phyloP scores from a whole-genome alignment of 2,113 vertebrate species.

The Dromiciops gliroides region DNA sequence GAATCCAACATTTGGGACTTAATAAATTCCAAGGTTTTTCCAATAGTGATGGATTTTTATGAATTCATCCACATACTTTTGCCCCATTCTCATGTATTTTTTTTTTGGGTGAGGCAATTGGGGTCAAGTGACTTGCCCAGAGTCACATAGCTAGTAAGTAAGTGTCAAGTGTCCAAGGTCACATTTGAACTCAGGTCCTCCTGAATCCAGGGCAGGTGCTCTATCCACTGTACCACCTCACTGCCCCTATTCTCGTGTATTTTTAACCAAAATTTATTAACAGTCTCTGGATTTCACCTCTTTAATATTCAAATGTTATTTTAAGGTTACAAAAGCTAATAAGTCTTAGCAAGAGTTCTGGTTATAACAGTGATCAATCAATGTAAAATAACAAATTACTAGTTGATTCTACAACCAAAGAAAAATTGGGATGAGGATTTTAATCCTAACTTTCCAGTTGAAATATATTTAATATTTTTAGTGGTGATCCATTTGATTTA shows the following conservation, averaged over 20 bases:
- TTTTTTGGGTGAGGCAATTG: too few relatives aligned
- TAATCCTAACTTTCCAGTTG: background rate
- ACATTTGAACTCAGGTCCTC: too few relatives aligned
- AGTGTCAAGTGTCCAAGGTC: too few relatives aligned
- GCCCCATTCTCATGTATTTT: background rate
- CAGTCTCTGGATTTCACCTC: background rate
- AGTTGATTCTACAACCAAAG: slow-evolving; percentile 14
- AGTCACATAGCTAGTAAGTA: too few relatives aligned
- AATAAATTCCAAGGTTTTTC: background rate
- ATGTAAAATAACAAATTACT: background rate
- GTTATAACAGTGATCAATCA: slow-evolving; percentile 15
- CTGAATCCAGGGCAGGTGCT: too few relatives aligned
- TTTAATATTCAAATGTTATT: background rate
- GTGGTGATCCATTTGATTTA: slow-evolving; percentile 7
- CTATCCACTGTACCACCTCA: too few relatives aligned
- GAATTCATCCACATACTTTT: background rate
- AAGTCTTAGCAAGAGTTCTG: slow-evolving; percentile 12
- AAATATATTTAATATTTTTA: slow-evolving; percentile 7
- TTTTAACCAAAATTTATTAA: background rate
- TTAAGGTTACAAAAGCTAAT: slow-evolving; percentile 47
- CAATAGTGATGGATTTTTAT: background rate
- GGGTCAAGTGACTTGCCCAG: too few relatives aligned
- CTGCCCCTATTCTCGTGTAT: background rate
- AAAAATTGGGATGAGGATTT: background rate
- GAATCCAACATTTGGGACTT: background rate